Conservation (phyloP, 2,113 vertebrate genomes). For the Marmota monax region DNA sequence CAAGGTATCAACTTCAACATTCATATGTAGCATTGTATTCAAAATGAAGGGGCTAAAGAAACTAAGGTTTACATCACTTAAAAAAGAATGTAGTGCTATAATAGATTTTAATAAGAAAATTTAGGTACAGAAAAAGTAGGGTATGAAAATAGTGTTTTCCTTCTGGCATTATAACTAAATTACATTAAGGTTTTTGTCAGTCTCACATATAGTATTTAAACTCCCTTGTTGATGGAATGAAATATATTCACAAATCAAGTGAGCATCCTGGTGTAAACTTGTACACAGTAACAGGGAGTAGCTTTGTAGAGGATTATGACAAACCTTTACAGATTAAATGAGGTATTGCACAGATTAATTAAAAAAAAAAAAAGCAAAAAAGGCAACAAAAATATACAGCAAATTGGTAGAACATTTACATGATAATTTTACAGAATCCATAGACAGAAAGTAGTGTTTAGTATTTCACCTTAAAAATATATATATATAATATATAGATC, state of each 20-base stretch:
- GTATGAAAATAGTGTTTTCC: conserved; percentile 97
- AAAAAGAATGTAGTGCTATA: conserved; percentile 95
- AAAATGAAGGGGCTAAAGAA: conserved; percentile 91
- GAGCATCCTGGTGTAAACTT: conserved; percentile 92
- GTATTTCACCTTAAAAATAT: conserved; percentile 94
- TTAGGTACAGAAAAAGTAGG: conserved; percentile 95
- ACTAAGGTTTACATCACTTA: conserved; percentile 91
- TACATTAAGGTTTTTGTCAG: conserved; percentile 91
- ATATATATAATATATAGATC: conserved; percentile 89
- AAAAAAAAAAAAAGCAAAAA: conserved; percentile 92
- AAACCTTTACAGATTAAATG: conserved; percentile 96
- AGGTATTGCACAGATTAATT: conserved; percentile 99
- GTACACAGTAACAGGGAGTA: conserved; percentile 92
- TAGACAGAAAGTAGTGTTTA: conserved; percentile 95
- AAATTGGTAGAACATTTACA: conserved; percentile 97
- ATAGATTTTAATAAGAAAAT: conserved; percentile 95
- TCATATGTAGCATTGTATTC: conserved; percentile 88
- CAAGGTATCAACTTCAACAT: conserved; percentile 92
- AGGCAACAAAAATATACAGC: conserved; percentile 99
- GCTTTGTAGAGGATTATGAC: conserved; percentile 91
- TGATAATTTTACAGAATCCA: conserved; percentile 95
- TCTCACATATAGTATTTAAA: conserved; percentile 89
- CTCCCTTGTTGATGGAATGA: conserved; percentile 90
- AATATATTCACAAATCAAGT: conserved; percentile 90
- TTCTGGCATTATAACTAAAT: conserved; percentile 92